phyloP scores from a whole-genome alignment of 2,113 vertebrate species.

The Aspidoscelis tigris region DNA sequence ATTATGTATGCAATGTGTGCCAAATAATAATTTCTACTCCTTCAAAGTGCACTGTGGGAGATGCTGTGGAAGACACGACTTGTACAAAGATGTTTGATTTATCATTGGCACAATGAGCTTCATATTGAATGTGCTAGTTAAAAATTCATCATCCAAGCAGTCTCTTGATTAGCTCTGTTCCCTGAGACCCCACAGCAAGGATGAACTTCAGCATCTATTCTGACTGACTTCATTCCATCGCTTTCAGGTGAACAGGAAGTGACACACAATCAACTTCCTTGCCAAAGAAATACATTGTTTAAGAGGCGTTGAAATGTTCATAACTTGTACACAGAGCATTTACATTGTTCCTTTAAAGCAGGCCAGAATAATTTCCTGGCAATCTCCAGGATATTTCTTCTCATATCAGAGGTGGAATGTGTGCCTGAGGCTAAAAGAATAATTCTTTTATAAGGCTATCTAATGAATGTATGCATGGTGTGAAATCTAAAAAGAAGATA shows the following conservation, averaged over 20 bases:
- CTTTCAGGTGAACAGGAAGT: not conserved
- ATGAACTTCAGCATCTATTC: not conserved
- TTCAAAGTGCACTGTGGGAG: constrained; percentile 57
- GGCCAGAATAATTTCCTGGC: not conserved
- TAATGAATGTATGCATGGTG: not conserved
- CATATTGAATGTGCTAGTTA: constrained; percentile 21
- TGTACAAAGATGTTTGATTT: constrained; percentile 46
- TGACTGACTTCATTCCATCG: not conserved
- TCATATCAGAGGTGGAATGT: not conserved
- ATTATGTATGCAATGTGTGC: constrained; percentile 58
- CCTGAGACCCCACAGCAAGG: not conserved
- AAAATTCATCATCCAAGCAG: constrained; percentile 38
- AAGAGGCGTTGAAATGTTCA: not conserved
- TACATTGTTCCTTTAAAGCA: not conserved
- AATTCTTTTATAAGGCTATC: not conserved
- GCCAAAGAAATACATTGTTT: not conserved
- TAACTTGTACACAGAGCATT: not conserved
- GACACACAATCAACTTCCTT: not conserved
- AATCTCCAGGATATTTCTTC: not conserved
- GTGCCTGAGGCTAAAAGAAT: not conserved
- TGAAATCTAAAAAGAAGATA: not conserved
- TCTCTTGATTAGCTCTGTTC: constrained; percentile 17
- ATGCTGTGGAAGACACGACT: constrained; percentile 54
- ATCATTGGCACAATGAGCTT: constrained; percentile 51
- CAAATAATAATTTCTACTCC: constrained; percentile 64